These are phyloP conservation scores for Calameuta filiformis DNA, from an alignment of 2,888 invertebrate genomes.

Conservation along the genomic window DNA sequence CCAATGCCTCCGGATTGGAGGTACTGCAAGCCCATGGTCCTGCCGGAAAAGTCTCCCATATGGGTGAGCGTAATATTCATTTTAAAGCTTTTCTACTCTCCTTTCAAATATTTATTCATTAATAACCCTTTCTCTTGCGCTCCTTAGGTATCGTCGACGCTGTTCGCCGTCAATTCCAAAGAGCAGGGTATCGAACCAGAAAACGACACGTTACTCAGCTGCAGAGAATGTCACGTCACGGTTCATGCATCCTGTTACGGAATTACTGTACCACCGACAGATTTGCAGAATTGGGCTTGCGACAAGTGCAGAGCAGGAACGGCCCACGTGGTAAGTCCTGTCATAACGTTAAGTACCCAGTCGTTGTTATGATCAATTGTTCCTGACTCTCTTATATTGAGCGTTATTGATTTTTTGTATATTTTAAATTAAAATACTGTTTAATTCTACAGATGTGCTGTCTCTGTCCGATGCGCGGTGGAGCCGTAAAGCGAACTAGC, in stretches of 20 bases:
- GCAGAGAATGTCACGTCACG: constrained; percentile 69
- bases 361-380: not conserved
- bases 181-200: constrained; percentile 57
- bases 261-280: constrained; percentile 56
- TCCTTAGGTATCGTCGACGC: constrained; percentile 52
- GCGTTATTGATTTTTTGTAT: too few relatives aligned
- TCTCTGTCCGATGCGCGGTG: constrained; percentile 71
- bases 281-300: constrained; percentile 64
- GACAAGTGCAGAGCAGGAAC: constrained; percentile 63
- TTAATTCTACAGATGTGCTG: constrained; percentile 65
- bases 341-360: not conserved
- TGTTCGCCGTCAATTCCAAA: constrained; percentile 63
- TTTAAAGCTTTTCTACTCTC: too few relatives aligned
- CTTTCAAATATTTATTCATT: not conserved
- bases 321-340: constrained; percentile 53
- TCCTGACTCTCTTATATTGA: too few relatives aligned
- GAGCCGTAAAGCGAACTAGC: constrained; percentile 74
- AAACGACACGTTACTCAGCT: constrained; percentile 67
- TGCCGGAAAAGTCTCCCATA: constrained; percentile 62
- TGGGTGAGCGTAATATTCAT: constrained; percentile 47
- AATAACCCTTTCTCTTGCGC: not conserved
- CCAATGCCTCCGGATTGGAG: constrained; percentile 62
- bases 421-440: too few relatives aligned
- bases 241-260: constrained; percentile 71
- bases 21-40: constrained; percentile 53